Evolutionary conservation across 2,113 vertebrate species (phyloP), one percentile per base, ranked within the genome.

Genomic region (Paedocypris sp.): DNA sequence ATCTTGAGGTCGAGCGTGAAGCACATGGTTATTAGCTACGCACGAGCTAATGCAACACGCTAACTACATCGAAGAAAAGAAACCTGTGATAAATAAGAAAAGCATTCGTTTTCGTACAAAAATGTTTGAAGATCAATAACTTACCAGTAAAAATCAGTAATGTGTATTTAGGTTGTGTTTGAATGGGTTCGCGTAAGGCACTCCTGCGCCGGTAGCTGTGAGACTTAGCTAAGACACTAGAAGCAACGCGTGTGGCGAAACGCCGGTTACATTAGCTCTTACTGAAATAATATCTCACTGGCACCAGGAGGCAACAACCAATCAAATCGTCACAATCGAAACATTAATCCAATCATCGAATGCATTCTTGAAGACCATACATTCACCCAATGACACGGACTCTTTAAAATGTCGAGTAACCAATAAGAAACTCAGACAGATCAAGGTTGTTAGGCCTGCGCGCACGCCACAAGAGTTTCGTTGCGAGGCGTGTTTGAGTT

Each of bases 241-340:
- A 75, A 80, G 79, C 58, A 66, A 46, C 68, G 68, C 79, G 83
- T 86, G 83, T 79, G 62, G 41, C 35, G 66, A 47, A 53, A 58
- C 69, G 66, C 83, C 82, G 82, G 82, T 80, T 71, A 57, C 67
- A 67, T 35, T 57, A 39, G 31, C 33, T 12, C 2, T 8, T 51
- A 28, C 68, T 33, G 48, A 53, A 31, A 22, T 15, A 38, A 32
- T 25, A 8, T 5, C 1, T 6, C 10, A 5, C 3, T 25, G 11
- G 2, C 33, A 19, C 6, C 38, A 26, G 31, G 58, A 20, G 39
- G 4, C 6, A 11, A 12, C 2, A n/a, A n/a, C 68, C 62, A 70
- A 70, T 70, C 28, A 60, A 3, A 15, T 10, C 7, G 3, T 2
- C 13, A 13, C 8, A 33, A 2, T 4, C 5, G 1, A 1, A 2